phyloP scores from a whole-genome alignment of 2,797 vertebrate species.

The Emys orbicularis region DNA sequence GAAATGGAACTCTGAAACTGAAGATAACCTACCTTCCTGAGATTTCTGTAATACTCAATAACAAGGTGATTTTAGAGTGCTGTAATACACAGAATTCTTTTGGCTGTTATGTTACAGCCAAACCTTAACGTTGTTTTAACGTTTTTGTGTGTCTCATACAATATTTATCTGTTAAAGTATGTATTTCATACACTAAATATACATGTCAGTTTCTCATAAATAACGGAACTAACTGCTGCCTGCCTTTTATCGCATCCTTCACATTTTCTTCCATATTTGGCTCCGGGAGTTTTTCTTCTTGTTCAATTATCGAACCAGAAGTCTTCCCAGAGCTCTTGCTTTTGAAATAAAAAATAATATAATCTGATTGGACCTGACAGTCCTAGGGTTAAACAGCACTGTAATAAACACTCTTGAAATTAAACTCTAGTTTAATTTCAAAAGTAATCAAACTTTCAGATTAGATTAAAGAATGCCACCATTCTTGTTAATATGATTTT shows the following conservation, averaged over 20 bases:
- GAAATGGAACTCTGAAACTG: background rate
- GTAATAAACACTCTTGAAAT: slow-evolving; percentile 54
- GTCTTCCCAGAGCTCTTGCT: background rate
- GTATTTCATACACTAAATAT: slow-evolving; percentile 10
- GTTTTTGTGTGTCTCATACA: background rate
- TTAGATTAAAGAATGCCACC: slow-evolving; percentile 44
- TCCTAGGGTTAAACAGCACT: slow-evolving; percentile 46
- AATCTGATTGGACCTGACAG: background rate
- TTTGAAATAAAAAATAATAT: slow-evolving; percentile 34
- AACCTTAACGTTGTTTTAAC: background rate
- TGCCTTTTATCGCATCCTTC: background rate
- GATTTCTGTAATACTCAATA: background rate
- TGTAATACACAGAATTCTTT: background rate
- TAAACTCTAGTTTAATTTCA: slow-evolving; percentile 62
- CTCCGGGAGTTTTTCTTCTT: background rate
- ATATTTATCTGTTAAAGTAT: background rate
- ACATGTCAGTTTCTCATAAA: background rate
- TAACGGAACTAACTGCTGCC: background rate
- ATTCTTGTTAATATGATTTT: slow-evolving; percentile 72
- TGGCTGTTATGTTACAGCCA: background rate
- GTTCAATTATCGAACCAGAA: background rate
- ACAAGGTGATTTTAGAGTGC: background rate
- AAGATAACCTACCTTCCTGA: background rate
- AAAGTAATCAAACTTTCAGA: slow-evolving; percentile 68
- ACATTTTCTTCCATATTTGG: background rate